These are phyloP conservation scores for Drosophila infuscata DNA, from an alignment of 2,888 invertebrate species.

Conservation along the genomic window DNA sequence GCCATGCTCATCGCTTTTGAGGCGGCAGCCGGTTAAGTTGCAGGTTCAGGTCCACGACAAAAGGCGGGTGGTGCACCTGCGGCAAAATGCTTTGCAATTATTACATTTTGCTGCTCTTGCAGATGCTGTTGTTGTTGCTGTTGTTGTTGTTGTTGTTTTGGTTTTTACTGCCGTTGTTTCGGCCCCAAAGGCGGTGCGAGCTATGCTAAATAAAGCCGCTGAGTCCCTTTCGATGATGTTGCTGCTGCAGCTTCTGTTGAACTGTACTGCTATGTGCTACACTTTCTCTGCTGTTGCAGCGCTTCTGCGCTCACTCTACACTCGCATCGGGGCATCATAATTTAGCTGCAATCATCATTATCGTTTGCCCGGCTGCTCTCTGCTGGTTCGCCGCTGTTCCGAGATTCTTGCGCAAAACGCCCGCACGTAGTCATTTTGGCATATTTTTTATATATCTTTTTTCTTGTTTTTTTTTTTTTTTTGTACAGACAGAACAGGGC, in stretches of 20 bases:
- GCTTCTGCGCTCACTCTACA: constrained; percentile 43
- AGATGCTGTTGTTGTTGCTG: constrained; percentile 34
- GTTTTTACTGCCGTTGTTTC: constrained; percentile 20
- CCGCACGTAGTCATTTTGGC: constrained; percentile 78
- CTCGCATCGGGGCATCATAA: constrained; percentile 78
- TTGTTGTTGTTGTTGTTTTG: constrained; percentile 21
- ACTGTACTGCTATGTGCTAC: constrained; percentile 56
- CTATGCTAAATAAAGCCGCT: constrained; percentile 61
- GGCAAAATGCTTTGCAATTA: constrained; percentile 80
- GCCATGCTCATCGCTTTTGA: constrained; percentile 73
- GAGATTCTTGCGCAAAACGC: constrained; percentile 72
- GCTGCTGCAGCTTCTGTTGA: constrained; percentile 75
- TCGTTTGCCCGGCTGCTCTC: constrained; percentile 68
- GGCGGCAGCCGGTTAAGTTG: constrained; percentile 62
- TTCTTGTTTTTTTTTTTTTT: not conserved
- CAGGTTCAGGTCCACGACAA: constrained; percentile 47
- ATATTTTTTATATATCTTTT: constrained; percentile 39
- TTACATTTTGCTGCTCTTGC: constrained; percentile 66
- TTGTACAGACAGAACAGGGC: constrained; percentile 29
- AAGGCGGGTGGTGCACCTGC: constrained; percentile 78
- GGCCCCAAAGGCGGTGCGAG: constrained; percentile 59
- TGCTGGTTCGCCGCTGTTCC: constrained; percentile 24
- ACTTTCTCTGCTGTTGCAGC: constrained; percentile 59
- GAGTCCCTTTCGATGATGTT: constrained; percentile 68
- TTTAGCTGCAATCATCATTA: constrained; percentile 85